A percentile compares a stretch with the other conserved stretches of the same genome.
Conservation (phyloP, 2,113 vertebrate genomes). For the Chlorocebus sabaeus region DNA sequence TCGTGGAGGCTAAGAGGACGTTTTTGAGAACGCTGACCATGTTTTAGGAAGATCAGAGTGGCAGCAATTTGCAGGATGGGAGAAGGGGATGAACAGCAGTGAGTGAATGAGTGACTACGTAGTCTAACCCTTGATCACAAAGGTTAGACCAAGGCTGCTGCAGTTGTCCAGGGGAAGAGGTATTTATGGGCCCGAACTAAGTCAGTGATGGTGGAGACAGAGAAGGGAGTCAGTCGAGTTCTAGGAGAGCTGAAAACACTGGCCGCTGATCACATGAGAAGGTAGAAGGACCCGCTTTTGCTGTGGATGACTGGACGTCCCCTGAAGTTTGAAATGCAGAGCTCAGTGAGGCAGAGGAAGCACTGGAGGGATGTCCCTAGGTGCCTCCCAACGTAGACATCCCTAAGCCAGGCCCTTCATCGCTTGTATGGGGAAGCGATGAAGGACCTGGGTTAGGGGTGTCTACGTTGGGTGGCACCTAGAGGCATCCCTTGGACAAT, state of each 20-base stretch:
- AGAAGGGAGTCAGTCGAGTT: background rate
- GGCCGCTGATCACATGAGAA: background rate
- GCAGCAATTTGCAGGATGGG: background rate
- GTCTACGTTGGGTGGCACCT: background rate
- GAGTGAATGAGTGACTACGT: too few species aligned
- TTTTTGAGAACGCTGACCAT: background rate
- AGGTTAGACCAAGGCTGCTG: too few species aligned
- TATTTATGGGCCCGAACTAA: accelerated
- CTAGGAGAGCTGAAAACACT: background rate
- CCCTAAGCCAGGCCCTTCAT: background rate
- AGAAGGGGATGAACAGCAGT: too few species aligned
- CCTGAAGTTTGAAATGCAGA: background rate
- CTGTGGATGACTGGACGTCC: background rate
- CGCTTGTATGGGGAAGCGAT: background rate
- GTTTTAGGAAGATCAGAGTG: background rate
- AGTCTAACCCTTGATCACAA: background rate
- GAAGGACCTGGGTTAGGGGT: background rate
- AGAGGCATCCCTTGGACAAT: too few species aligned
- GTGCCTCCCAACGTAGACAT: background rate
- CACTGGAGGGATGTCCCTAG: too few species aligned
- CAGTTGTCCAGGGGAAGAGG: accelerated
- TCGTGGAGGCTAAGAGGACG: too few species aligned
- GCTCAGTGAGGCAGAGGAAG: too few species aligned
- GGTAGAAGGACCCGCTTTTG: background rate
- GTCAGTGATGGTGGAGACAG: background rate